Conservation (phyloP, 2,888 invertebrate genomes). For the Himalopsyche japonica region DNA sequence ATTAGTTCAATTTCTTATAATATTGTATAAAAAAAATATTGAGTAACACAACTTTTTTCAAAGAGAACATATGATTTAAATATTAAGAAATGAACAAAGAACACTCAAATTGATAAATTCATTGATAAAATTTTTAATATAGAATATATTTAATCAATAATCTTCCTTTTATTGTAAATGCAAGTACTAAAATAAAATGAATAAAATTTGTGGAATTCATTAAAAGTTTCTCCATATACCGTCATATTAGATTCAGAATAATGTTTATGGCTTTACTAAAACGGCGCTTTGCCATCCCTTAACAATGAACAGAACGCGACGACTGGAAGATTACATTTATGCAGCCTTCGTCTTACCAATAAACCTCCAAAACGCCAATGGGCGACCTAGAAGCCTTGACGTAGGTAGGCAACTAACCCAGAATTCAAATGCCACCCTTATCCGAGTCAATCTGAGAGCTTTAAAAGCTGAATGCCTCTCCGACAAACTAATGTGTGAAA, state of each 20-base stretch:
- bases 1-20: too few relatives aligned
- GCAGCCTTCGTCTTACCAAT: not conserved
- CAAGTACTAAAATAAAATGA: not conserved
- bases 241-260: not conserved
- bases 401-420: not conserved
- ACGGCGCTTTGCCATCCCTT: not conserved
- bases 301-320: not conserved
- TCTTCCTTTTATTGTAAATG: too few relatives aligned
- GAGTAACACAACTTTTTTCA: too few relatives aligned
- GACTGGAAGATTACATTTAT: not conserved
- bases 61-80: too few relatives aligned
- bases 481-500: not conserved
- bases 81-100: too few relatives aligned
- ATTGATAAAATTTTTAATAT: too few relatives aligned
- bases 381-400: not conserved
- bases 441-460: not conserved
- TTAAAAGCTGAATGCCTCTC: not conserved
- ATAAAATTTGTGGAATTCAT: not conserved
- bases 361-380: conserved; percentile 1
- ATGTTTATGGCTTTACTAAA: not conserved
- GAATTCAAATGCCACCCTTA: not conserved
- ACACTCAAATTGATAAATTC: too few relatives aligned
- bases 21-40: too few relatives aligned
- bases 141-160: too few relatives aligned
- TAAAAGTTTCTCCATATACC: not conserved